phyloP scores from a whole-genome alignment of 37 sponge, comb jelly and placozoan genomes.

The Geodia barretti region DNA sequence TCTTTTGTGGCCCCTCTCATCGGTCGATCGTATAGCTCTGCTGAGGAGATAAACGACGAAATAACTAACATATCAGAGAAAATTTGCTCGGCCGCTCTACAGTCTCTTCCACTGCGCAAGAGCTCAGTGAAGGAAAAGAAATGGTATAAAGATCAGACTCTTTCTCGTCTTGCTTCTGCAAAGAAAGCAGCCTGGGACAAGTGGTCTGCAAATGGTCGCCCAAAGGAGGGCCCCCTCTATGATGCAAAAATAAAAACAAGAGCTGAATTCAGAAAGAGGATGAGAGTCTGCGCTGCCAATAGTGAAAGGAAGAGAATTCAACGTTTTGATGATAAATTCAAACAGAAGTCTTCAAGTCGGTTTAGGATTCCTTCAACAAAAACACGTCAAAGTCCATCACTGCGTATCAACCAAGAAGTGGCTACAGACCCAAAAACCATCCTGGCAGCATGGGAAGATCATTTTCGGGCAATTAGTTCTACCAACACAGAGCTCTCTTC shows the following conservation, averaged over 20 bases:
- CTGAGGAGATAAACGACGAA: too few species aligned
- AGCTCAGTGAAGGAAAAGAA: background rate
- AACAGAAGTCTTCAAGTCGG: too few species aligned
- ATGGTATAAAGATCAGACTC: slow-evolving; percentile 2
- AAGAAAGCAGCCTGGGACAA: background rate
- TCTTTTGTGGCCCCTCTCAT: too few species aligned
- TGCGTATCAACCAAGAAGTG: background rate
- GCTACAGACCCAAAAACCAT: background rate
- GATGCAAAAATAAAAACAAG: slow-evolving; percentile 12
- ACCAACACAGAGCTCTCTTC: background rate
- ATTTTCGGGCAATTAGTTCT: background rate
- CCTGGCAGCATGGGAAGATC: slow-evolving; percentile 3
- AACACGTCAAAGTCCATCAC: background rate
- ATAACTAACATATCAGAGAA: too few species aligned
- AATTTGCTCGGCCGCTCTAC: too few species aligned
- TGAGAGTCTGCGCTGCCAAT: too few species aligned
- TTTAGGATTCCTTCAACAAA: background rate
- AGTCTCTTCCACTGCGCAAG: too few species aligned
- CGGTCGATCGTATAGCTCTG: too few species aligned
- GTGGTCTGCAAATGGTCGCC: background rate
- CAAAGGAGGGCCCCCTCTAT: slow-evolving; percentile 19
- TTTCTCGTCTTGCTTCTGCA: background rate
- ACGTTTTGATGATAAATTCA: too few species aligned
- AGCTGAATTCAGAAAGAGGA: too few species aligned
- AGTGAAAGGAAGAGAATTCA: too few species aligned